A percentile compares a stretch with the other conserved stretches of the same genome.
phyloP scores from a whole-genome alignment of 1,140 invertebrate species.

The Drosophila teissieri region DNA sequence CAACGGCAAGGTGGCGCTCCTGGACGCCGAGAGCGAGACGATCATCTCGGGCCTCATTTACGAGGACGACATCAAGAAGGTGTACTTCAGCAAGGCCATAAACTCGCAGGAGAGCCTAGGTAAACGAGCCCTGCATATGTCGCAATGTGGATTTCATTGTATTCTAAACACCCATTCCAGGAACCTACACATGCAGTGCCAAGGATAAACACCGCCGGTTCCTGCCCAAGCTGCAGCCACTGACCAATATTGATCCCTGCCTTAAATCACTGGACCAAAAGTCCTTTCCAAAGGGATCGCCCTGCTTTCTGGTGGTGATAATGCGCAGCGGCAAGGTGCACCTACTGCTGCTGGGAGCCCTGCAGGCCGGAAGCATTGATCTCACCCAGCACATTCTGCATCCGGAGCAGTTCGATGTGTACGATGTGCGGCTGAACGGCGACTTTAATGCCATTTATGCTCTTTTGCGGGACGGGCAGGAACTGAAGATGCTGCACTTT shows the following conservation, averaged over 20 bases:
- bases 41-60: constrained; percentile 89
- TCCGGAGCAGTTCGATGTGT: constrained; percentile 86
- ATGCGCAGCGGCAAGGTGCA: constrained; percentile 90
- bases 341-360: constrained; percentile 93
- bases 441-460: constrained; percentile 87
- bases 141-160: background rate
- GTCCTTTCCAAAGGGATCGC: constrained; percentile 88
- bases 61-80: constrained; percentile 85
- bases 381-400: constrained; percentile 86
- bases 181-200: constrained; percentile 63
- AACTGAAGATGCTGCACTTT: constrained; percentile 86
- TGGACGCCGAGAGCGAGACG: constrained; percentile 95
- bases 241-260: constrained; percentile 74
- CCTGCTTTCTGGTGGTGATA: constrained; percentile 92
- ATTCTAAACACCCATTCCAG: background rate
- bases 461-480: constrained; percentile 85
- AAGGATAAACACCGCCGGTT: constrained; percentile 69
- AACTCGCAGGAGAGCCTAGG: constrained; percentile 51
- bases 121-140: background rate
- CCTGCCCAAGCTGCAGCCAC: constrained; percentile 60
- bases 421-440: constrained; percentile 87
- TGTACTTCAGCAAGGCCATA: constrained; percentile 86
- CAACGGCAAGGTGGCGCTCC: constrained; percentile 89
- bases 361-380: constrained; percentile 90
- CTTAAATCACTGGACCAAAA: constrained; percentile 86